A percentile compares a stretch with the other conserved stretches of the same genome.
Conservation (phyloP, 2,113 vertebrate genomes). For the Malurus melanocephalus region DNA sequence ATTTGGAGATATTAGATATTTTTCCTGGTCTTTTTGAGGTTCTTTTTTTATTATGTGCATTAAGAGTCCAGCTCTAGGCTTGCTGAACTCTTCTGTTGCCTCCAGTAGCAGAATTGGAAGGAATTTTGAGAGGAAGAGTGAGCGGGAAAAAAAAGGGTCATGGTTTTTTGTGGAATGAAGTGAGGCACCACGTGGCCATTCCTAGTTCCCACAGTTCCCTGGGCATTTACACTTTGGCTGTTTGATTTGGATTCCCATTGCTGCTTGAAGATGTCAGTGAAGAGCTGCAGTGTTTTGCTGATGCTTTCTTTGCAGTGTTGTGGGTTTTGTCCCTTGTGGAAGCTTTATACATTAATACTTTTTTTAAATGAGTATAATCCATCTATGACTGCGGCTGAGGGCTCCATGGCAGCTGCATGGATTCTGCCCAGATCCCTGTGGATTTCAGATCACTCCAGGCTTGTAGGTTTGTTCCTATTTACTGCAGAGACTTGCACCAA, state of each 20-base stretch:
- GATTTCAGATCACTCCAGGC: not conserved
- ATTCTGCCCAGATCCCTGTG: conserved; percentile 3
- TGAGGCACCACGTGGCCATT: accelerated
- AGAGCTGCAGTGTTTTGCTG: conserved; percentile 5
- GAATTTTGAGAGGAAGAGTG: not conserved
- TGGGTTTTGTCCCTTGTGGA: not conserved
- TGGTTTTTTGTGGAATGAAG: not conserved
- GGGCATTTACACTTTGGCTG: not conserved
- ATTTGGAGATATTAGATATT: not conserved
- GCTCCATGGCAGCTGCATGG: conserved; percentile 14
- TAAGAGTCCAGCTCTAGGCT: not conserved
- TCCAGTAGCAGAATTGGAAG: not conserved
- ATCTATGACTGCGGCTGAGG: conserved; percentile 13
- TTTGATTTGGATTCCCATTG: not conserved
- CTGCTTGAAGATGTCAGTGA: conserved; percentile 5
- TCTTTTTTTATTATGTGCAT: not conserved
- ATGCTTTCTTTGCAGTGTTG: not conserved
- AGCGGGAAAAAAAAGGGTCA: not conserved
- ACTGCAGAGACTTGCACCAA: conserved; percentile 9
- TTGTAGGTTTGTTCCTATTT: conserved; percentile 28
- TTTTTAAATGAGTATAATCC: conserved; percentile 21
- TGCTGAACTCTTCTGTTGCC: accelerated
- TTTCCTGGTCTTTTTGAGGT: not conserved
- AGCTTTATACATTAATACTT: conserved; percentile 24
- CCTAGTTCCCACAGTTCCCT: not conserved